Conservation (phyloP, 2,888 invertebrate species). For the Dicranocentrus wangi region DNA sequence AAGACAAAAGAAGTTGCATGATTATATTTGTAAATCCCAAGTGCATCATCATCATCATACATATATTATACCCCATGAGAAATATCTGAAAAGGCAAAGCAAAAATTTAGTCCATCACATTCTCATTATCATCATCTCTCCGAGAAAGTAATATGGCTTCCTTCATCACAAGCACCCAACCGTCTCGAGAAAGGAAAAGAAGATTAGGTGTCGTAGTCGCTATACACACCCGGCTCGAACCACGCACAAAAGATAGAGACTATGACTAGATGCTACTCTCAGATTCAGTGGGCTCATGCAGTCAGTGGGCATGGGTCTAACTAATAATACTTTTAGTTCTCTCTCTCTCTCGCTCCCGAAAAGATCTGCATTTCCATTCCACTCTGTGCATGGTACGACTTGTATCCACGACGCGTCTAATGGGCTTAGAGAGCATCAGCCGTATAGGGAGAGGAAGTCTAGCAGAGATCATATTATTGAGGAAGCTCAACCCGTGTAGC, state of each 20-base stretch:
- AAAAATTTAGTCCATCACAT: too few relatives aligned
- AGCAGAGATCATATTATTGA: conserved; percentile 41
- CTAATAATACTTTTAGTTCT: conserved; percentile 18
- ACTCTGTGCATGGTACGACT: conserved; percentile 54
- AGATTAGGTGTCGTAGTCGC: too few relatives aligned
- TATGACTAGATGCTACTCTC: too few relatives aligned
- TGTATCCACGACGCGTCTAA: conserved; percentile 45
- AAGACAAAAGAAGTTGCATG: too few relatives aligned
- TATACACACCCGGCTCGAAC: too few relatives aligned
- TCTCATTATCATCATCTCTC: not conserved
- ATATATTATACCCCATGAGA: too few relatives aligned
- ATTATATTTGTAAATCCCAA: too few relatives aligned
- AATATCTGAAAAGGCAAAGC: too few relatives aligned
- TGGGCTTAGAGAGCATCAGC: conserved; percentile 47
- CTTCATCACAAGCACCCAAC: not conserved
- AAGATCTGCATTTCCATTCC: conserved; percentile 51
- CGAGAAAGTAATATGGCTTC: conserved; percentile 59
- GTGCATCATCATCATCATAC: too few relatives aligned
- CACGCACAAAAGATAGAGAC: not conserved
- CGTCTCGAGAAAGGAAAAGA: not conserved
- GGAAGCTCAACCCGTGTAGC: conserved; percentile 17
- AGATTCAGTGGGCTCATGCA: too few relatives aligned
- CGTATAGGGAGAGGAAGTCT: conserved; percentile 28
- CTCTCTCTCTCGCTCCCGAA: conserved; percentile 23
- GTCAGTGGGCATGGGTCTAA: too few relatives aligned